Percentiles rank a stretch among this genome's conserved stretches.
Conservation (phyloP, 2,113 vertebrate genomes). For the Syrrhaptes paradoxus region DNA sequence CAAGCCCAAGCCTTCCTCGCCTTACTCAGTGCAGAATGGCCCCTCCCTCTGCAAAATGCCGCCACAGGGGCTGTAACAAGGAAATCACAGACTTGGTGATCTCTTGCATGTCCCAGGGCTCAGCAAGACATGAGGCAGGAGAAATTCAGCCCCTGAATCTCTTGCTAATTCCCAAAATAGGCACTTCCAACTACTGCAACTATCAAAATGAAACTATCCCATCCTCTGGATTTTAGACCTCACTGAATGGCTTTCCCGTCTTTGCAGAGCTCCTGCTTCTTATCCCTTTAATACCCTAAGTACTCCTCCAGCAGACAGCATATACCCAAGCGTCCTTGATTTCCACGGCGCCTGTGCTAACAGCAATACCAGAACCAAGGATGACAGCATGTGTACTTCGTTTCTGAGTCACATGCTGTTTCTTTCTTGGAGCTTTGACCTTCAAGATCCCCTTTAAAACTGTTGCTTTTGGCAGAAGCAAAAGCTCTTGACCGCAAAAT, state of each 20-base stretch:
- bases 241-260: neutral
- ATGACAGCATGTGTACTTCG: neutral
- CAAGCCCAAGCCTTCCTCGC: neutral
- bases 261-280: neutral
- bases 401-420: neutral
- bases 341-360: neutral
- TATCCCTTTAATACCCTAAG: neutral
- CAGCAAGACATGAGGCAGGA: neutral
- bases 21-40: neutral
- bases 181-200: neutral
- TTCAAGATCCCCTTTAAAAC: conserved; percentile 48
- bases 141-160: neutral
- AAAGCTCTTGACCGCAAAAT: conserved; percentile 1
- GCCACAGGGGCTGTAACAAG: too few relatives aligned
- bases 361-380: neutral
- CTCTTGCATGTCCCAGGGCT: neutral
- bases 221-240: neutral
- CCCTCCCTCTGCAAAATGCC: neutral
- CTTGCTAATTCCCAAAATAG: neutral
- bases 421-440: conserved; percentile 8
- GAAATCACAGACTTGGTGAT: neutral
- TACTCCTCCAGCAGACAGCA: neutral
- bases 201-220: neutral
- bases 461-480: conserved; percentile 60
- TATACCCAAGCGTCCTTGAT: neutral